Evolutionary conservation across 2,113 vertebrate species (phyloP), one percentile per base, ranked within the genome.

Genomic region (Phalacrocorax carbo): DNA sequence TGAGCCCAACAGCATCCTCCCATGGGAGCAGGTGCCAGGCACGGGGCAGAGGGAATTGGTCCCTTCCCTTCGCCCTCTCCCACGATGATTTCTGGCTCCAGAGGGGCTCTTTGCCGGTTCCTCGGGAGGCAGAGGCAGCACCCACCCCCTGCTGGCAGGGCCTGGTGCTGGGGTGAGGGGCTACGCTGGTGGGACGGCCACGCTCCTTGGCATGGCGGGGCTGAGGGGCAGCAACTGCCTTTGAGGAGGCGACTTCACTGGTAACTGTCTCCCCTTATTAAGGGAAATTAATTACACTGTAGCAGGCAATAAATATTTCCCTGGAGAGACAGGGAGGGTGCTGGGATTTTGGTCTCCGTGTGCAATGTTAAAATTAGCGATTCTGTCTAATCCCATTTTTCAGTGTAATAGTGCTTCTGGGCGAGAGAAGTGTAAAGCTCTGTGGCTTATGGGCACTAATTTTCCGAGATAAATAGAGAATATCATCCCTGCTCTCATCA

Each of bases 331-430:
- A 42, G 36, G 75, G 66, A 86, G 20, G 54, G 40, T 42, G 61
- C 46, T 73, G 81, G 38, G 46, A 66, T 70, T 71, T 82, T 57
- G 42, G 69, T 77, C 52, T 58, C 42, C 1, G 0, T 52, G 54
- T 27, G 46, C 4, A 5, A 71, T 34, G 48, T 71, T 71, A 70
- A 85, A 92, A 82, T 82, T 78, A 93, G 71, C 9, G 1, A 40
- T 90, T 72, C 72, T 80, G 69, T 20, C 68, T 90, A 82, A 92
- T 75, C 65, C 38, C 44, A 76, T 86, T 90, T 86, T 84, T 92
- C 64, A 57, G 57, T 15, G 52, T 51, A 72, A 57, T 29, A 60
- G 80, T 2, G 26, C 60, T 81, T 38, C 55, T 78, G 34, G 30
- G 38, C 2, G 11, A 76, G 84, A 36, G 68, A 32, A 51, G 15